Percentiles rank a stretch among this genome's conserved stretches.
phyloP scores from a whole-genome alignment of 1,140 invertebrate species.

The Eupeodes corollae region DNA sequence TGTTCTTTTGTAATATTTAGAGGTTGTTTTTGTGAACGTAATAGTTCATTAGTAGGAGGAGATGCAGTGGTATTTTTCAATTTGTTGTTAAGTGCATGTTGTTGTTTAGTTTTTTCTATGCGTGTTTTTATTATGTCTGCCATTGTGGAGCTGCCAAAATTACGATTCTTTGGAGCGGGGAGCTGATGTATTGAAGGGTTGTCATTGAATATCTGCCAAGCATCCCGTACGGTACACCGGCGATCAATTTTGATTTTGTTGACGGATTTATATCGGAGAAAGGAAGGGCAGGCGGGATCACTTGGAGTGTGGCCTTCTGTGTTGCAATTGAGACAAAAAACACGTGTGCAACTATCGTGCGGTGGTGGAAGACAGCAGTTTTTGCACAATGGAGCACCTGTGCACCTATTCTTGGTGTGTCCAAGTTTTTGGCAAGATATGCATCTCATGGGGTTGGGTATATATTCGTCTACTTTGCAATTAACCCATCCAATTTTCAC shows the following conservation, averaged over 20 bases:
- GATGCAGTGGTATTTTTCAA: too few relatives aligned
- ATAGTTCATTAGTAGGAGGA: too few relatives aligned
- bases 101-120: too few relatives aligned
- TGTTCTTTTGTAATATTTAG: too few relatives aligned
- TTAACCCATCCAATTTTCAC: slow-evolving; percentile 4
- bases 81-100: too few relatives aligned
- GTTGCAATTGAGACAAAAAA: slow-evolving; percentile 3
- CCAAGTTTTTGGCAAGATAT: slow-evolving; percentile 6
- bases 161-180: too few relatives aligned
- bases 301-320: background rate
- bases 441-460: slow-evolving; percentile 7
- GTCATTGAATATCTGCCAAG: slow-evolving; percentile 1
- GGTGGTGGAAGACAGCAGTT: slow-evolving; percentile 3
- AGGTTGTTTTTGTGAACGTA: too few relatives aligned
- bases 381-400: slow-evolving; percentile 1
- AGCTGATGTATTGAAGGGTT: too few relatives aligned
- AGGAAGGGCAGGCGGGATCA: background rate
- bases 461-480: background rate
- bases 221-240: background rate
- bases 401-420: slow-evolving; percentile 7
- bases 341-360: background rate
- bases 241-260: slow-evolving; percentile 1
- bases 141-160: too few relatives aligned
- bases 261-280: too few relatives aligned
- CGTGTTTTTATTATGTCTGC: too few relatives aligned